Conservation (phyloP, 1,140 invertebrate genomes). For the Papilio dardanus region DNA sequence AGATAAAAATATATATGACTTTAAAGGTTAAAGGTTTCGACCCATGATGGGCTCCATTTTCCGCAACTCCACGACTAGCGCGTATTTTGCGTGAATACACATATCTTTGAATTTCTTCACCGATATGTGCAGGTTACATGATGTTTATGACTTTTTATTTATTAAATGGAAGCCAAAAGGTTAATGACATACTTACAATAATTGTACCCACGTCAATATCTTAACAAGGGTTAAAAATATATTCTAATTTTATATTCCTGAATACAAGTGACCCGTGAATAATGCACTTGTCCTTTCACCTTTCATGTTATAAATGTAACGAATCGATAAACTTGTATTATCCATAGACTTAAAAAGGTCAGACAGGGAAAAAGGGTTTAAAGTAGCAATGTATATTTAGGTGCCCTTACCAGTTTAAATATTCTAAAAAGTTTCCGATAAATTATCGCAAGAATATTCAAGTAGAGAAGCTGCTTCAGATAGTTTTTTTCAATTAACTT, state of each 20-base stretch:
- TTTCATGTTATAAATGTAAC: slow-evolving; percentile 13
- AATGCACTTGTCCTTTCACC: slow-evolving; percentile 8
- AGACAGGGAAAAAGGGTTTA: slow-evolving; percentile 12
- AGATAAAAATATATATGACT: not conserved
- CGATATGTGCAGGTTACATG: too few species aligned
- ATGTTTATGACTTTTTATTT: too few species aligned
- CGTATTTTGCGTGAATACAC: too few species aligned
- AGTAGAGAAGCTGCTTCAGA: not conserved
- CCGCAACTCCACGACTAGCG: too few species aligned
- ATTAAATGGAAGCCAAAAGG: not conserved
- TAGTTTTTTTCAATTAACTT: not conserved
- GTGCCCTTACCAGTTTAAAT: not conserved
- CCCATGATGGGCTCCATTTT: too few species aligned
- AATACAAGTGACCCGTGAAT: slow-evolving; percentile 12
- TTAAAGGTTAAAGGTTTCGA: too few species aligned
- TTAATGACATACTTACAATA: not conserved
- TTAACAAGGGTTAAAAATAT: not conserved
- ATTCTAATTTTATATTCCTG: not conserved
- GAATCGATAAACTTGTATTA: not conserved
- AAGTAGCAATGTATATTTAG: slow-evolving; percentile 3
- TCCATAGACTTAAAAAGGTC: slow-evolving; percentile 18
- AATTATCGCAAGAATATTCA: not conserved
- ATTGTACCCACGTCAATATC: not conserved
- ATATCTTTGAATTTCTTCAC: too few species aligned
- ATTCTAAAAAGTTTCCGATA: not conserved